These are phyloP conservation scores for Tenthredo notha DNA, from an alignment of 2,888 invertebrate genomes.

Conservation along the genomic window DNA sequence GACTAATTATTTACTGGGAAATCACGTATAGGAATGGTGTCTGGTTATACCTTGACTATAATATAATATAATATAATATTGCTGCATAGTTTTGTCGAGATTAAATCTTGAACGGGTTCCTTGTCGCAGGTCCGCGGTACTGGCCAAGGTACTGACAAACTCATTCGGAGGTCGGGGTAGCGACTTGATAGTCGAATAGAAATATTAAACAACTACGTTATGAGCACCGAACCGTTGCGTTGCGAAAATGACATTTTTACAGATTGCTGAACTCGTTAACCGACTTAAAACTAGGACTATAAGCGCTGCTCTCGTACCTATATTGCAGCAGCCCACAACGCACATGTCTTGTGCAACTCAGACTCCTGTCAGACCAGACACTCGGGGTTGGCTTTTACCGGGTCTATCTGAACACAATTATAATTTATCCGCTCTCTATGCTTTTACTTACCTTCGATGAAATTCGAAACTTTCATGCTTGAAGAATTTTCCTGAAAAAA, in stretches of 20 bases:
- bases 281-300: conserved; percentile 44
- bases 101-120: conserved; percentile 47
- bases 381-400: conserved; percentile 32
- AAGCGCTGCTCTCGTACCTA: not conserved
- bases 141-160: conserved; percentile 3
- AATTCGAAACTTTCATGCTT: not conserved
- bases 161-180: conserved; percentile 48
- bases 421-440: not conserved
- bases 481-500: not conserved
- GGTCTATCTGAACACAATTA: not conserved
- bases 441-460: not conserved
- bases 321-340: not conserved
- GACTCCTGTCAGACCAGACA: conserved; percentile 1
- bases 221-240: conserved; percentile 43
- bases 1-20: conserved; percentile 46
- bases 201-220: not conserved
- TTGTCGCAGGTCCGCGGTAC: conserved; percentile 26
- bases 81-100: conserved; percentile 37
- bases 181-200: not conserved
- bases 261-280: conserved; percentile 34
- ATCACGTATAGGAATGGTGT: conserved; percentile 28
- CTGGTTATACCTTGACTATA: conserved; percentile 43
- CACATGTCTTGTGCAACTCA: conserved; percentile 20
- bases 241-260: conserved; percentile 46
- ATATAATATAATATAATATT: conserved; percentile 22